Conservation (phyloP, 2,113 vertebrate species). For the Trinectes maculatus region DNA sequence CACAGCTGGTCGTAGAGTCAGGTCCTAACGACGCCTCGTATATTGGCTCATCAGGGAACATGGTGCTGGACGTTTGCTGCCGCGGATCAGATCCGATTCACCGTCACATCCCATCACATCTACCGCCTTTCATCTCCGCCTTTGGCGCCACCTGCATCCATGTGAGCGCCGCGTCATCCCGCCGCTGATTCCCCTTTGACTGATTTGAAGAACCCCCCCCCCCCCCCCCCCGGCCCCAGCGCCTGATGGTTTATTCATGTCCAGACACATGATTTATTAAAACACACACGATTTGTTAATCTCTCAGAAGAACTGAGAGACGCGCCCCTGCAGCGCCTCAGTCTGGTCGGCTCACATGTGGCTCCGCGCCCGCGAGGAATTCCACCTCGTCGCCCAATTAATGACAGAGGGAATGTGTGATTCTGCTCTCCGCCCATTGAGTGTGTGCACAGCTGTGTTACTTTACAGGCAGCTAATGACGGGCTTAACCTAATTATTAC, state of each 20-base stretch:
- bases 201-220: conserved; percentile 39
- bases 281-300: conserved; percentile 51
- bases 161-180: conserved; percentile 4
- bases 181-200: conserved; percentile 13
- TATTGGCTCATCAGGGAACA: neutral
- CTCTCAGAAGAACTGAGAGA: conserved; percentile 49
- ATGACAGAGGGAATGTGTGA: conserved; percentile 44
- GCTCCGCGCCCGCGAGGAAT: conserved; percentile 39
- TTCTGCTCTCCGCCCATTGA: conserved; percentile 16
- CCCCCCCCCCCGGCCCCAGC: conserved; percentile 12
- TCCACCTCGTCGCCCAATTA: conserved; percentile 46
- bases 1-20: too few relatives aligned
- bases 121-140: neutral
- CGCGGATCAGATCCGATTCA: neutral
- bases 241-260: conserved; percentile 63
- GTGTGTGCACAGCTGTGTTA: conserved; percentile 28
- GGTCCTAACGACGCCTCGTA: too few relatives aligned
- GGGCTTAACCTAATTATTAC: conserved; percentile 54
- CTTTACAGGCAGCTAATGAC: conserved; percentile 45
- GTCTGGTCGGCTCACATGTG: conserved; percentile 38
- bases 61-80: neutral
- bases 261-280: conserved; percentile 58
- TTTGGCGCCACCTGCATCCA: conserved; percentile 20
- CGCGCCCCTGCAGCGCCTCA: conserved; percentile 14
- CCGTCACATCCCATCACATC: conserved; percentile 1